phyloP scores from a whole-genome alignment of 2,888 invertebrate genomes.

The Scaeva pyrastri region DNA sequence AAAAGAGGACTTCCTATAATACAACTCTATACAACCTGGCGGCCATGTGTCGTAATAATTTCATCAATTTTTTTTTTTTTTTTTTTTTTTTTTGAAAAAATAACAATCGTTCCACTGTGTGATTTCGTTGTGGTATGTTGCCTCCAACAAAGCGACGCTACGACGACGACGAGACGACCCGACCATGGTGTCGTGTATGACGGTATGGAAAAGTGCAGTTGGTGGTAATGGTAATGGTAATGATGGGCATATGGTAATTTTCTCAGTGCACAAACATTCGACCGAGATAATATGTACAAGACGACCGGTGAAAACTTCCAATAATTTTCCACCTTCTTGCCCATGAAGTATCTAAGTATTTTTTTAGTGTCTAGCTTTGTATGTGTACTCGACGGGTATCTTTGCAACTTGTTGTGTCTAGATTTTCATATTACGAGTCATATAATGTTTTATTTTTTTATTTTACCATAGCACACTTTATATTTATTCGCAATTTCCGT shows the following conservation, averaged over 20 bases:
- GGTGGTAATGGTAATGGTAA: slow-evolving; percentile 55
- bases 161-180: slow-evolving; percentile 33
- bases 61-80: slow-evolving; percentile 58
- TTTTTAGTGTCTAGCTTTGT: slow-evolving; percentile 4
- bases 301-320: slow-evolving; percentile 41
- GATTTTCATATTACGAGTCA: slow-evolving; percentile 22
- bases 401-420: slow-evolving; percentile 15
- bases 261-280: slow-evolving; percentile 9
- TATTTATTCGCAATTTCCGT: slow-evolving; percentile 54
- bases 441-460: slow-evolving; percentile 1
- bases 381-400: neutral
- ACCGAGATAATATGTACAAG: no score
- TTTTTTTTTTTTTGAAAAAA: slow-evolving; percentile 11
- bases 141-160: slow-evolving; percentile 17
- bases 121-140: slow-evolving; percentile 57
- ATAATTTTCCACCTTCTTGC: slow-evolving; percentile 39
- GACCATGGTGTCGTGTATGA: slow-evolving; percentile 33
- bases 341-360: slow-evolving; percentile 34
- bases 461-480: slow-evolving; percentile 49
- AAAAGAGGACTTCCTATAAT: slow-evolving; percentile 57
- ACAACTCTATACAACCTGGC: slow-evolving; percentile 55
- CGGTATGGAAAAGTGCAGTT: neutral
- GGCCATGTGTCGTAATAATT: slow-evolving; percentile 75
- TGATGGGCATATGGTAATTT: slow-evolving; percentile 72
- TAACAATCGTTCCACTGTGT: slow-evolving; percentile 65